A percentile compares a stretch with the other conserved stretches of the same genome.
Conservation (phyloP, 2,888 invertebrate species). For the Branchellion lobata region DNA sequence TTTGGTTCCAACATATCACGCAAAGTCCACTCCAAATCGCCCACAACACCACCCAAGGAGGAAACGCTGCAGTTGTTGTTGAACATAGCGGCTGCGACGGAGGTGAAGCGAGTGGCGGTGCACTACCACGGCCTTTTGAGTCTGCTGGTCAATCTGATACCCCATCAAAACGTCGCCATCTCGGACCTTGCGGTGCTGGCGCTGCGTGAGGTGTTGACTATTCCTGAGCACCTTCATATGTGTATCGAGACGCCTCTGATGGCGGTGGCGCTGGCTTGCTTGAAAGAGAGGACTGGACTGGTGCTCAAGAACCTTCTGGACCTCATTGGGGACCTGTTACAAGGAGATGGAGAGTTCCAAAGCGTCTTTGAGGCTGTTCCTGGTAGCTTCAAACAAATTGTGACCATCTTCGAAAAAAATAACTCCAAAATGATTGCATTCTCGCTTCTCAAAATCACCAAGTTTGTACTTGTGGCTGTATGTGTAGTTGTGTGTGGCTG, state of each 20-base stretch:
- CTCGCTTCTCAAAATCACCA: conserved; percentile 5
- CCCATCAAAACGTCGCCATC: neutral
- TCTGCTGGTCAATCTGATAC: neutral
- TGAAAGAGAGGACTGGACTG: neutral
- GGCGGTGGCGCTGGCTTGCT: neutral
- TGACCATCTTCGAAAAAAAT: neutral
- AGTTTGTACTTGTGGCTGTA: neutral
- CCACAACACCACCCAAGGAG: conserved; percentile 2
- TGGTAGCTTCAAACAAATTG: conserved; percentile 17
- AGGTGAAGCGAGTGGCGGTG: neutral
- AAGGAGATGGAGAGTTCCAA: neutral
- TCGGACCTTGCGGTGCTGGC: neutral
- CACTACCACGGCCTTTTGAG: conserved; percentile 21
- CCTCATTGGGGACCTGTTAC: conserved; percentile 21
- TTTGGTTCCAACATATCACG: no score
- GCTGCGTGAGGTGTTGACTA: neutral
- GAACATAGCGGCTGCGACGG: neutral
- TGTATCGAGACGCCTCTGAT: conserved; percentile 16
- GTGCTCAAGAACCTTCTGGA: conserved; percentile 27
- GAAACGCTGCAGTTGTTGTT: conserved; percentile 16
- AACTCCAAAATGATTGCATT: conserved; percentile 18
- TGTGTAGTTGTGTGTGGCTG: no score
- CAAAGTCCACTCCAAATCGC: no score
- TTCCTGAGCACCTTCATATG: neutral
- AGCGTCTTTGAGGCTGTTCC: neutral